Base-by-base conservation (phyloP, 2,888 invertebrate genomes). In the Agrochola litura region DNA sequence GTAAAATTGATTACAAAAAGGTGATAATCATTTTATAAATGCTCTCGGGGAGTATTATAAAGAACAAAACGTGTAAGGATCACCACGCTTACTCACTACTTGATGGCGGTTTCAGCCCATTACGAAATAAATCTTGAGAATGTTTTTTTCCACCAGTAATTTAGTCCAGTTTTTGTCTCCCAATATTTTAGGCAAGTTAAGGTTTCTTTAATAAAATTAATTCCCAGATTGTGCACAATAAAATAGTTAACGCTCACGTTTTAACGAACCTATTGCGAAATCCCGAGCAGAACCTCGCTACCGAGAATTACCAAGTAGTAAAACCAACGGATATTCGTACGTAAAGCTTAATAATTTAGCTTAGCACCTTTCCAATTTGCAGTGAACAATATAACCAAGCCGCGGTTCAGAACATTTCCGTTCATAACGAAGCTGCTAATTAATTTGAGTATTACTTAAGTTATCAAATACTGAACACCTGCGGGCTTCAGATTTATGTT, bases 291-390 rank as follows among this genome's bases (percentile, higher is more conserved):
- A 63, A 30, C 8, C 56, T 22, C 14, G 56, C 49, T 37, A 46
- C 37, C 22, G 46, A 61, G 49, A 61, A 77, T 69, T 65, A 69
- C n/a, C 37, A 22, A 52, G 56, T 41, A 54, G 46, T 64, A 30
- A 71, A 68, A n/a, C 43, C 16, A 60, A 66, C 19, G 67, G 46
- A 64, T 71, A 73, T 83, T 60, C 25, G 37, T 30, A 70, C 16
- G 10, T 60, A 67, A 80, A 67, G 64, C 81, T 63, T 19, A 52
- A 84, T 70, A 58, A 79, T 83, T 79, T 61, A 74, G 63, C 60
- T 73, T 75, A 75, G 68, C 68, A 66, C 71, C 81, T 80, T 84
- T 76, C 69, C 58, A 82, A 75, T 80, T 82, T 73, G 22, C 73
- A 67, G 70, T 49, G 69, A 67, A 81, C 67, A 85, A 68, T 76